Percentiles rank a stretch among this genome's conserved stretches.
Conservation (phyloP, 2,888 invertebrate genomes). For the Caenorhabditis imperialis region DNA sequence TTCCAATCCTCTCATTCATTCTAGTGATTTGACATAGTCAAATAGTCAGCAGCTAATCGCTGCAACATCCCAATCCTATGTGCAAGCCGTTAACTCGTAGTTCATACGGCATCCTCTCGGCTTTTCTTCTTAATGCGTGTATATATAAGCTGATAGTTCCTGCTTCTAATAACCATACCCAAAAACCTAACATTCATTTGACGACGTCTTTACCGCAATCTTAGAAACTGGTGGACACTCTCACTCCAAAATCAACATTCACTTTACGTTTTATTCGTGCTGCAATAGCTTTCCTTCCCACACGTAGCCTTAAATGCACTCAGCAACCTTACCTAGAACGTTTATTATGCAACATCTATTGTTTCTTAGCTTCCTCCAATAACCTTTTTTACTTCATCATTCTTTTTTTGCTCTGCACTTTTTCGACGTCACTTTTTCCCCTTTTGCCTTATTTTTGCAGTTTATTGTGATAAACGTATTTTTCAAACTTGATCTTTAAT, state of each 20-base stretch:
- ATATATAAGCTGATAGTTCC: background rate
- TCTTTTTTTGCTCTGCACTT: slow-evolving; percentile 11
- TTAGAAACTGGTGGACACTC: slow-evolving; percentile 54
- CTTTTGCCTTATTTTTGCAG: slow-evolving; percentile 30
- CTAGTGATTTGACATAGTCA: slow-evolving; percentile 42
- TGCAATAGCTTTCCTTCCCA: slow-evolving; percentile 54
- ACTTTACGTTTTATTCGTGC: slow-evolving; percentile 33
- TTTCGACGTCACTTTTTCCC: slow-evolving; percentile 7
- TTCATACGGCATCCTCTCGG: no score
- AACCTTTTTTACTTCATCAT: slow-evolving; percentile 8
- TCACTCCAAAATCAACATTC: slow-evolving; percentile 25
- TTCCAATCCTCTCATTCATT: slow-evolving; percentile 13
- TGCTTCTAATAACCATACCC: slow-evolving; percentile 2
- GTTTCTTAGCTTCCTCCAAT: slow-evolving; percentile 9
- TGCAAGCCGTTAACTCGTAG: no score
- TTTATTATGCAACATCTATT: slow-evolving; percentile 25
- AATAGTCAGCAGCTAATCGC: no score
- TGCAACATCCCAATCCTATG: no score
- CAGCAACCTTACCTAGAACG: slow-evolving; percentile 46
- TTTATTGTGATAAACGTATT: slow-evolving; percentile 32
- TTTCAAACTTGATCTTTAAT: background rate
- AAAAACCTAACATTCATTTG: slow-evolving; percentile 1
- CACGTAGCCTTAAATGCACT: slow-evolving; percentile 48
- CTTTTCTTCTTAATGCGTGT: no score
- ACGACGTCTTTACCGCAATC: slow-evolving; percentile 46